A percentile compares a stretch with the other conserved stretches of the same genome.
These are phyloP conservation scores for Limnothrissa miodon DNA, from an alignment of 2,113 vertebrate genomes.

Conservation along the genomic window DNA sequence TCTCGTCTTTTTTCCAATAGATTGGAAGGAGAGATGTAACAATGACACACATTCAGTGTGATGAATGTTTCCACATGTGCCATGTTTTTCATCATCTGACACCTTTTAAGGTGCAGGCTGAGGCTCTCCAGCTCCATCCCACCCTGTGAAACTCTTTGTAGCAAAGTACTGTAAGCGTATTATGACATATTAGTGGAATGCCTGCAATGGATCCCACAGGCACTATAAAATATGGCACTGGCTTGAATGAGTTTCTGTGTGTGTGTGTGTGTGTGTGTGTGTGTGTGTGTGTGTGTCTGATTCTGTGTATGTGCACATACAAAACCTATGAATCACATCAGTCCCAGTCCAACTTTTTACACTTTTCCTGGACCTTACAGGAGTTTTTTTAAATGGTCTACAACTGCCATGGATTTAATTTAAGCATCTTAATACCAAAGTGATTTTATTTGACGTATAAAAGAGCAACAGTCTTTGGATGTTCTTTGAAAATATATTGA, in stretches of 20 bases:
- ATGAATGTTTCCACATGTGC: conserved; percentile 46
- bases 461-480: not conserved
- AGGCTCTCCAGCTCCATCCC: conserved; percentile 13
- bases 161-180: conserved; percentile 45
- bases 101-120: conserved; percentile 50
- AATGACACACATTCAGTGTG: conserved; percentile 55
- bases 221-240: conserved; percentile 42
- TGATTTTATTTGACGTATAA: not conserved
- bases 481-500: not conserved
- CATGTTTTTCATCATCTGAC: conserved; percentile 44
- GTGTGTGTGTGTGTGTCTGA: not conserved
- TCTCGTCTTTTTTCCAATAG: not conserved
- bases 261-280: not conserved
- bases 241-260: conserved; percentile 24
- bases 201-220: conserved; percentile 55
- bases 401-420: not conserved
- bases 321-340: not conserved
- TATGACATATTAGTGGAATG: conserved; percentile 51
- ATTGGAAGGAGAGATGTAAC: not conserved
- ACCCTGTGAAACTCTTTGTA: conserved; percentile 38
- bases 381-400: not conserved
- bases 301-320: conserved; percentile 6
- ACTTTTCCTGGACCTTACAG: not conserved
- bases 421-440: not conserved
- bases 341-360: not conserved